Evolutionary conservation across 2,113 vertebrate genomes (phyloP).

Genomic region (Cervus canadensis): DNA sequence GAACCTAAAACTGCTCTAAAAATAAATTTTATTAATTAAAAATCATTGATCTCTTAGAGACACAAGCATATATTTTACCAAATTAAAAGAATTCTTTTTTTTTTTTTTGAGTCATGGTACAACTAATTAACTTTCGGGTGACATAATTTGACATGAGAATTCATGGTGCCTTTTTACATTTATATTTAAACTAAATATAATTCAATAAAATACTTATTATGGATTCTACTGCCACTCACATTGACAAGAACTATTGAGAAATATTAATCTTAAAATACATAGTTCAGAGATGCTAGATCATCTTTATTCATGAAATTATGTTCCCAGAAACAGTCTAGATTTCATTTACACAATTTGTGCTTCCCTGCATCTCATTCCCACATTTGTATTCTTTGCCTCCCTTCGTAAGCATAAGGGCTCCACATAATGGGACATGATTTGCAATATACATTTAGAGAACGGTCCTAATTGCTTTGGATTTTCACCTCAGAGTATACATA

Average conservation of each 20-base stretch:
- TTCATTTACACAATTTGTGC: constrained; percentile 36
- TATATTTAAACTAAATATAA: constrained; percentile 65
- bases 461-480: background rate
- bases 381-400: constrained; percentile 6
- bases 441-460: background rate
- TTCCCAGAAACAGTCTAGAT: constrained; percentile 47
- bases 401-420: background rate
- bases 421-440: background rate
- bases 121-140: constrained; percentile 53
- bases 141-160: constrained; percentile 67
- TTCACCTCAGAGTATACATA: background rate
- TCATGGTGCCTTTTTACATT: constrained; percentile 56
- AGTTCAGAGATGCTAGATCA: constrained; percentile 59
- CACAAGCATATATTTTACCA: constrained; percentile 47
- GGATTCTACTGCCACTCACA: constrained; percentile 62
- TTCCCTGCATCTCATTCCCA: constrained; percentile 26
- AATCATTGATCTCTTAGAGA: constrained; percentile 60
- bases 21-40: constrained; percentile 13
- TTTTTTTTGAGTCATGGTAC: constrained; percentile 29
- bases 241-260: constrained; percentile 73
- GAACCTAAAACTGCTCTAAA: background rate
- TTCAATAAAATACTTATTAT: constrained; percentile 73
- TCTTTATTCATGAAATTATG: constrained; percentile 70
- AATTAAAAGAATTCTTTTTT: constrained; percentile 45
- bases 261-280: constrained; percentile 70